Conservation (phyloP, 1,140 invertebrate species). For the Drosophila tropicalis region DNA sequence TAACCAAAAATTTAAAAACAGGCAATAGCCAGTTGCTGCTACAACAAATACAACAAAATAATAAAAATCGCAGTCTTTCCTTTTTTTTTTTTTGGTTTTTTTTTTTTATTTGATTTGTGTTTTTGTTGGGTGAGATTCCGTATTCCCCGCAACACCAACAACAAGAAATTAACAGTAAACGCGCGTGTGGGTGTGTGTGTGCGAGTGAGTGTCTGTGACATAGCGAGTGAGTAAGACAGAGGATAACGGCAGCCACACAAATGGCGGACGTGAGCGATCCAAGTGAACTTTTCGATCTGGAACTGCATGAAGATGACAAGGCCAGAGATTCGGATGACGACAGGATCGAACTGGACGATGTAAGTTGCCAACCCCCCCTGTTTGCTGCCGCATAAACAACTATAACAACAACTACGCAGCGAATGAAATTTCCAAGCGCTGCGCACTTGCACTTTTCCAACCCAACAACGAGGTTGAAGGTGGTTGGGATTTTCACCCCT, state of each 20-base stretch:
- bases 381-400: neutral
- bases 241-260: constrained; percentile 66
- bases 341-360: constrained; percentile 92
- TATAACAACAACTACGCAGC: constrained; percentile 7
- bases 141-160: constrained; percentile 41
- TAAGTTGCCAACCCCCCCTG: constrained; percentile 79
- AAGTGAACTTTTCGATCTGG: constrained; percentile 92
- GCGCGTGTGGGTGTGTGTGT: constrained; percentile 26
- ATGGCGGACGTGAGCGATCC: constrained; percentile 87
- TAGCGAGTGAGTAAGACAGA: neutral
- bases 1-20: constrained; percentile 51
- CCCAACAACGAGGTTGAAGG: constrained; percentile 1
- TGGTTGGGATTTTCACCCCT: constrained; percentile 23
- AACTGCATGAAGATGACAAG: constrained; percentile 90
- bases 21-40: constrained; percentile 45
- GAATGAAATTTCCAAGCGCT: constrained; percentile 48
- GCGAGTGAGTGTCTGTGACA: constrained; percentile 13
- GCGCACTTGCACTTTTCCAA: constrained; percentile 51
- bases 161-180: constrained; percentile 44
- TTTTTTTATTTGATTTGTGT: constrained; percentile 25
- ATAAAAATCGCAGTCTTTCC: constrained; percentile 39
- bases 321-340: constrained; percentile 92
- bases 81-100: constrained; percentile 46
- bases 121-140: constrained; percentile 30
- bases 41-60: constrained; percentile 53